Percentiles rank a stretch among this genome's conserved stretches.
Evolutionary conservation across 2,113 vertebrate genomes (phyloP).

Genomic region (Herpetotheres cachinnans): DNA sequence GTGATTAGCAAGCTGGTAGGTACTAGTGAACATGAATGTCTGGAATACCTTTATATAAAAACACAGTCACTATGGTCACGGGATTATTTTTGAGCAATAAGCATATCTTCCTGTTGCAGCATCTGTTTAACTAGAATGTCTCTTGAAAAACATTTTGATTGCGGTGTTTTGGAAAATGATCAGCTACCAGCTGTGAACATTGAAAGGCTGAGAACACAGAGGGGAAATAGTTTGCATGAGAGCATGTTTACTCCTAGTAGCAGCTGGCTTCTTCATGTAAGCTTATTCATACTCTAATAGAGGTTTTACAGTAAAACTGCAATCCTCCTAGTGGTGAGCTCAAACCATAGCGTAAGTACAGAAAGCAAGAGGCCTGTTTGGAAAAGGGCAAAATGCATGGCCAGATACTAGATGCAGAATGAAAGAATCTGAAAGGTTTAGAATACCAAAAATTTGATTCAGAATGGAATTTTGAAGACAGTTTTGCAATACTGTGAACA

Average conservation of each 20-base stretch:
- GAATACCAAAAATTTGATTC: background rate
- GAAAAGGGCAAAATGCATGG: background rate
- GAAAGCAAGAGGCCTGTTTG: background rate
- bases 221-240: background rate
- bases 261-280: background rate
- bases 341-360: background rate
- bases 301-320: background rate
- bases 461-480: background rate
- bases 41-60: background rate
- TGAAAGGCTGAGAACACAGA: background rate
- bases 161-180: background rate
- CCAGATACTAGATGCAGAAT: background rate
- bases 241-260: background rate
- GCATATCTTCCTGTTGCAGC: background rate
- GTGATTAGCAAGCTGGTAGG: background rate
- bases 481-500: background rate
- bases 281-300: background rate
- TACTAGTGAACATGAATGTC: background rate
- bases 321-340: background rate
- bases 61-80: background rate
- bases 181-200: background rate
- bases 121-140: background rate
- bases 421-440: background rate
- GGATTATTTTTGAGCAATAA: background rate
- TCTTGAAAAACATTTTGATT: background rate